phyloP scores from a whole-genome alignment of 2,797 vertebrate genomes.

The Scyliorhinus canicula region DNA sequence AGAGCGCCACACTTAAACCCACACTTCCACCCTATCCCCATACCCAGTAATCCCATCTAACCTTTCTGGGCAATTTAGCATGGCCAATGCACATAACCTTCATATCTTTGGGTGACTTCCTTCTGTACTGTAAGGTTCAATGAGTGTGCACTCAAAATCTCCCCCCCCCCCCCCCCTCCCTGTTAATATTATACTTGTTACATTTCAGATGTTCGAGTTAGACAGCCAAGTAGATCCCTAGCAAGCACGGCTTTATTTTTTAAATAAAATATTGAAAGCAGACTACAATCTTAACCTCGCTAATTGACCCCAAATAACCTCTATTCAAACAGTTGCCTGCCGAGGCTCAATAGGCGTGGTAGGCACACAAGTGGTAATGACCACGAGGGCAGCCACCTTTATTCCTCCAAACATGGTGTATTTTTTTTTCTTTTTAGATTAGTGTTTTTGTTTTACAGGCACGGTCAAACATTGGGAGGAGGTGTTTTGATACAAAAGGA shows the following conservation, averaged over 20 bases:
- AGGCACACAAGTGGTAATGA: not conserved
- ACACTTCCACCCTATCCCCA: too few relatives aligned
- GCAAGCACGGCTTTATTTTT: not conserved
- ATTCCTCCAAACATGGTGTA: not conserved
- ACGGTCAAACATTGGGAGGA: not conserved
- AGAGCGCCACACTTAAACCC: too few relatives aligned
- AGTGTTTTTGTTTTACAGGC: not conserved
- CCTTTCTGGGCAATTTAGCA: too few relatives aligned
- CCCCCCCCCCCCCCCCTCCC: too few relatives aligned
- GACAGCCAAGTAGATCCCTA: not conserved
- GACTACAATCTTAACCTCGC: not conserved
- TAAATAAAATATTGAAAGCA: not conserved
- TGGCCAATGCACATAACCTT: too few relatives aligned
- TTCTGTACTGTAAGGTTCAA: too few relatives aligned
- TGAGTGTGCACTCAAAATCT: too few relatives aligned
- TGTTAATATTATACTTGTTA: not conserved
- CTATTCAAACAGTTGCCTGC: not conserved
- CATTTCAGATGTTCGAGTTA: not conserved
- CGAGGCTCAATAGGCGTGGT: not conserved
- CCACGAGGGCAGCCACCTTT: not conserved
- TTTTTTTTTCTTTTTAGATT: not conserved
- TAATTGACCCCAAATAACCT: not conserved
- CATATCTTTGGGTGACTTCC: too few relatives aligned
- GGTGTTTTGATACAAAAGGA: not conserved
- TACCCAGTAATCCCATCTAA: too few relatives aligned